Conservation (phyloP, 2,888 invertebrate species). For the Tetropium fuscum region DNA sequence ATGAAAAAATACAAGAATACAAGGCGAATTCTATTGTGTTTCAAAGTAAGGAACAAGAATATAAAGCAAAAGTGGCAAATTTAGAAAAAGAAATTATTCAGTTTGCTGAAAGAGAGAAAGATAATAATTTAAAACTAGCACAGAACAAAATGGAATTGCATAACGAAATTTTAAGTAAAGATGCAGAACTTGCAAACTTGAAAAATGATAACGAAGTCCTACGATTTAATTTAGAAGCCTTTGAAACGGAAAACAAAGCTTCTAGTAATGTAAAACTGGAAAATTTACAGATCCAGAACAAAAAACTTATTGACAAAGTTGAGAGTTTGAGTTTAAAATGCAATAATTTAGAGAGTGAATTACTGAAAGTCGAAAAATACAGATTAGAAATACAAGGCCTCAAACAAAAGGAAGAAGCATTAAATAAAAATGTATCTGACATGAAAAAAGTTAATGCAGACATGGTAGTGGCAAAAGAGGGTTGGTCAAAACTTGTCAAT, state of each 20-base stretch:
- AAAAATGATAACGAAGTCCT: conserved; percentile 59
- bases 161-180: conserved; percentile 62
- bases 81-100: conserved; percentile 55
- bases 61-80: conserved; percentile 57
- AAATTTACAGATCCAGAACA: conserved; percentile 61
- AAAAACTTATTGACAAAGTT: conserved; percentile 61
- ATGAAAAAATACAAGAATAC: conserved; percentile 58
- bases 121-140: conserved; percentile 62
- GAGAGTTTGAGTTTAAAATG: conserved; percentile 58
- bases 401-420: conserved; percentile 43
- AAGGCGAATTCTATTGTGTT: conserved; percentile 63
- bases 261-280: conserved; percentile 53
- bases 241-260: conserved; percentile 46
- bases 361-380: conserved; percentile 59
- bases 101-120: conserved; percentile 58
- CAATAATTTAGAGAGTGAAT: conserved; percentile 57
- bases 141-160: conserved; percentile 64
- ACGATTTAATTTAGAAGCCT: conserved; percentile 50
- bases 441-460: conserved; percentile 3
- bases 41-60: conserved; percentile 63
- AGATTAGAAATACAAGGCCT: conserved; percentile 53
- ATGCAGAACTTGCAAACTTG: conserved; percentile 58
- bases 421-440: conserved; percentile 28
- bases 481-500: conserved; percentile 30
- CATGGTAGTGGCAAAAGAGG: conserved; percentile 20